A percentile compares a stretch with the other conserved stretches of the same genome.
phyloP scores from a whole-genome alignment of 2,888 invertebrate species.

The Xestoiulus laeticollis region DNA sequence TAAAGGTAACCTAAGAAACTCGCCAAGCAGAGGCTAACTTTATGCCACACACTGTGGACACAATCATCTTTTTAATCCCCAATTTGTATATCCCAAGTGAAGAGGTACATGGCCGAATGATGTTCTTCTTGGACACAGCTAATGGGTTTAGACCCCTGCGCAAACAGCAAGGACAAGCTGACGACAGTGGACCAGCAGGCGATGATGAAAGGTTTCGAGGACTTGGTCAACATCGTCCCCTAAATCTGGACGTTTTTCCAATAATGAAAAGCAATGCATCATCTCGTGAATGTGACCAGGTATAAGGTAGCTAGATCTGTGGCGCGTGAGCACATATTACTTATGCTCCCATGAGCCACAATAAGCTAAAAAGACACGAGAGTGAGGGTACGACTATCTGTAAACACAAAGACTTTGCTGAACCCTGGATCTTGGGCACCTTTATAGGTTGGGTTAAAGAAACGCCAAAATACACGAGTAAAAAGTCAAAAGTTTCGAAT shows the following conservation, averaged over 20 bases:
- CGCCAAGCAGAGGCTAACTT: background rate
- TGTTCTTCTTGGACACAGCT: slow-evolving; percentile 30
- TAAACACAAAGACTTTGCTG: background rate
- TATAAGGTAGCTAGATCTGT: background rate
- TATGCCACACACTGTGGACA: background rate
- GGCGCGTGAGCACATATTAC: background rate
- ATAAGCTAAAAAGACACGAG: slow-evolving; percentile 23
- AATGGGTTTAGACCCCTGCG: slow-evolving; percentile 40
- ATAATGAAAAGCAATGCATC: background rate
- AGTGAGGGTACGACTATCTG: background rate
- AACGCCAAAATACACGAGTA: background rate
- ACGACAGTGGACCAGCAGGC: slow-evolving; percentile 32
- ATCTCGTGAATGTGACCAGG: background rate
- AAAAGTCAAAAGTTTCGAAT: background rate
- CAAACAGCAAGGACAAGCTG: slow-evolving; percentile 16
- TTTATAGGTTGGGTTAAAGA: background rate
- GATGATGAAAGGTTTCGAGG: slow-evolving; percentile 30
- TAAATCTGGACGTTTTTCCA: slow-evolving; percentile 13
- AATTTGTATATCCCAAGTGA: background rate
- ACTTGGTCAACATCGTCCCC: slow-evolving; percentile 36
- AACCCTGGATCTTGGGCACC: slow-evolving; percentile 33
- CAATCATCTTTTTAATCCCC: background rate
- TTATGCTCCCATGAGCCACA: background rate
- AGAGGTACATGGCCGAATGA: slow-evolving; percentile 41
- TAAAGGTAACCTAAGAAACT: background rate